Conservation (phyloP, 2,797 vertebrate genomes). For the Dipus sagitta region DNA sequence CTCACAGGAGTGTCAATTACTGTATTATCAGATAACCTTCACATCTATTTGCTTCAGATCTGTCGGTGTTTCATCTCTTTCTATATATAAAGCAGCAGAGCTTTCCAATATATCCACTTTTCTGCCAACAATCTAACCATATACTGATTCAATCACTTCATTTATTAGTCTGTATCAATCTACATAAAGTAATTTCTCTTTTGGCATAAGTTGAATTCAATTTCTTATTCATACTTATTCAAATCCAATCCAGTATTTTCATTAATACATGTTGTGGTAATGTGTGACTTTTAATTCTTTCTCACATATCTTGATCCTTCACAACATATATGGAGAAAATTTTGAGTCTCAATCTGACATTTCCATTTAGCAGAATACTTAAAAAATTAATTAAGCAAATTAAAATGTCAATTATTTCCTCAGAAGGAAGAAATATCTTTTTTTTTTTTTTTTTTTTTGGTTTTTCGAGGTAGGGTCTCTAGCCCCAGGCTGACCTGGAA, state of each 20-base stretch:
- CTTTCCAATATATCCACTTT: constrained; percentile 49
- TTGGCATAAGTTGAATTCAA: constrained; percentile 40
- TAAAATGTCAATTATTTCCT: constrained; percentile 46
- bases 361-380: not conserved
- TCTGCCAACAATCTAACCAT: constrained; percentile 6
- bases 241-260: constrained; percentile 47
- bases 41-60: constrained; percentile 1
- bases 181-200: constrained; percentile 25
- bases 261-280: constrained; percentile 26
- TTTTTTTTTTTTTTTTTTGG: no score
- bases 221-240: constrained; percentile 28
- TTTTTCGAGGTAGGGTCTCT: no score
- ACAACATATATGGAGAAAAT: constrained; percentile 20
- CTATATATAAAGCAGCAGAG: not conserved
- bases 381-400: not conserved
- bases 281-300: constrained; percentile 7
- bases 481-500: no score
- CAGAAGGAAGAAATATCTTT: constrained; percentile 7
- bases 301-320: constrained; percentile 15
- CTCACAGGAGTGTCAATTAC: constrained; percentile 39
- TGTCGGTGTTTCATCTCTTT: constrained; percentile 13
- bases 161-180: constrained; percentile 30
- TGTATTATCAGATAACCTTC: constrained; percentile 20
- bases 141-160: not conserved
- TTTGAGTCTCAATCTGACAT: not conserved